A percentile compares a stretch with the other conserved stretches of the same genome.
Conservation (phyloP, 2,113 vertebrate genomes). For the Neodon shergylaensis region DNA sequence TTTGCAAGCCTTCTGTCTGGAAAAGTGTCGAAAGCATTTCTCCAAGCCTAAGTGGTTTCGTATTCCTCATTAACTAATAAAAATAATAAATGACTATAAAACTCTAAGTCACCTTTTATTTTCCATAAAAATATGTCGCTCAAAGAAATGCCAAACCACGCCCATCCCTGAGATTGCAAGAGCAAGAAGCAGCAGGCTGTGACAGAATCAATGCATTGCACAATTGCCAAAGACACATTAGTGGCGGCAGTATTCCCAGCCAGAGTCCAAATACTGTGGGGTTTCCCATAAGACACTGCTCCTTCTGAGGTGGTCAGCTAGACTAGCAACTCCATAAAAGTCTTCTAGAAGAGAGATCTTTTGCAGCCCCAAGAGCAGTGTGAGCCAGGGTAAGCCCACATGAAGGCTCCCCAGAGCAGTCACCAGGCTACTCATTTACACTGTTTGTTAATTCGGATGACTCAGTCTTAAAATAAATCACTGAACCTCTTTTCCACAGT, state of each 20-base stretch:
- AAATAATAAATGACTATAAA: slow-evolving; percentile 10
- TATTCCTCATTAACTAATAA: neutral
- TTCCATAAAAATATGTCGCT: neutral
- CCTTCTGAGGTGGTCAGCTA: neutral
- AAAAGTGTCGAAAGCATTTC: slow-evolving; percentile 1
- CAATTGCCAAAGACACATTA: neutral
- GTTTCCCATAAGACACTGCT: neutral
- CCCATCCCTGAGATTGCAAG: neutral
- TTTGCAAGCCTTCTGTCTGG: slow-evolving; percentile 1
- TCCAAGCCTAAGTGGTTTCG: neutral
- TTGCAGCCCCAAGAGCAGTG: neutral
- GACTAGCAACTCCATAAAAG: neutral
- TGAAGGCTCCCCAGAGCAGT: no score
- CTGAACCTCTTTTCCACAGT: neutral
- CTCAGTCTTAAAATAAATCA: neutral
- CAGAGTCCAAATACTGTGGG: neutral
- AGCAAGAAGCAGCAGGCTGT: neutral
- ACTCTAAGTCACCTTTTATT: slow-evolving; percentile 11
- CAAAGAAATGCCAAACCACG: neutral
- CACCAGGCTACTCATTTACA: neutral
- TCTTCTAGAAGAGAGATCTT: neutral
- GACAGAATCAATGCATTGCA: neutral
- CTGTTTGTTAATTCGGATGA: neutral
- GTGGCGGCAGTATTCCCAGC: neutral
- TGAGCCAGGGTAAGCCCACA: neutral